These are phyloP conservation scores for Eubasilissa splendida DNA, from an alignment of 2,888 invertebrate species.

Conservation along the genomic window DNA sequence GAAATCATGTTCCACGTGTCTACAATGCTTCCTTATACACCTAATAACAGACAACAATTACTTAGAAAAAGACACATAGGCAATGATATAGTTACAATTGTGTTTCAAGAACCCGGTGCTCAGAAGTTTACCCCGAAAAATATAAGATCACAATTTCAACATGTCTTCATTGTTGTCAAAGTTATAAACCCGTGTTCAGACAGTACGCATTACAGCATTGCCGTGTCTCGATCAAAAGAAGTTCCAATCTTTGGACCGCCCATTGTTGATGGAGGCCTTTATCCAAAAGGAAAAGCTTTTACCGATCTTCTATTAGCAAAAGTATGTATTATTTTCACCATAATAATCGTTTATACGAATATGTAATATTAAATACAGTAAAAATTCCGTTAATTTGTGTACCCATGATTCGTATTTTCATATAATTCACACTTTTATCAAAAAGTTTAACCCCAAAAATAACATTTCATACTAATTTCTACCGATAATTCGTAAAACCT, in stretches of 20 bases:
- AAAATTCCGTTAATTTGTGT: no score
- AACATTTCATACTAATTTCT: no score
- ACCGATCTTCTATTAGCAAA: slow-evolving; percentile 96
- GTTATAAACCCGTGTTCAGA: slow-evolving; percentile 93
- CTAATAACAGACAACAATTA: slow-evolving; percentile 95
- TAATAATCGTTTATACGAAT: background rate
- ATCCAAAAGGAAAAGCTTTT: slow-evolving; percentile 92
- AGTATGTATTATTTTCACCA: slow-evolving; percentile 62
- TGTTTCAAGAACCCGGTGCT: slow-evolving; percentile 95
- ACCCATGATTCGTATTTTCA: no score
- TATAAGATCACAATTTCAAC: slow-evolving; percentile 97
- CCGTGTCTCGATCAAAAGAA: slow-evolving; percentile 88
- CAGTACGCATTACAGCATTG: slow-evolving; percentile 89
- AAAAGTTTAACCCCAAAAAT: no score
- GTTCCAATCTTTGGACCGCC: slow-evolving; percentile 98
- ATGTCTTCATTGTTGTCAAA: slow-evolving; percentile 94
- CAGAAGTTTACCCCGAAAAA: slow-evolving; percentile 94
- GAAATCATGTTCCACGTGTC: slow-evolving; percentile 99
- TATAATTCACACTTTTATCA: no score
- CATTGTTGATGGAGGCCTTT: slow-evolving; percentile 88
- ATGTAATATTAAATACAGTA: no score
- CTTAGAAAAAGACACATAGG: slow-evolving; percentile 96
- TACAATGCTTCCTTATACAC: slow-evolving; percentile 95
- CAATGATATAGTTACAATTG: slow-evolving; percentile 97
- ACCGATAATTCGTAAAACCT: no score